A percentile compares a stretch with the other conserved stretches of the same genome.
These are phyloP conservation scores for Troides helena DNA, from an alignment of 2,888 invertebrate species.

Conservation along the genomic window DNA sequence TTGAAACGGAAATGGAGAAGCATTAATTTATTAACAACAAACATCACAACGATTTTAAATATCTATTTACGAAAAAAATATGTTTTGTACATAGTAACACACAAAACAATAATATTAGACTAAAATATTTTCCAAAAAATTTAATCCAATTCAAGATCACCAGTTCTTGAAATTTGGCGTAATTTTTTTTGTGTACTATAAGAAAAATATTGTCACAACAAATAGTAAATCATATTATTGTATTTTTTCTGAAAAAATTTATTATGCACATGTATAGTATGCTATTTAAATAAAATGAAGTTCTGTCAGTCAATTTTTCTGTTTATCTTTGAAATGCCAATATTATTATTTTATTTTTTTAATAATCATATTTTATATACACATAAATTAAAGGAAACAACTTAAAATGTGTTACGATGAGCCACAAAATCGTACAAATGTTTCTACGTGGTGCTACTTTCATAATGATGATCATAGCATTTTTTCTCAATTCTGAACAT, in stretches of 20 bases:
- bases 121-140: too few relatives aligned
- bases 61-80: too few relatives aligned
- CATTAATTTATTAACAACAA: background rate
- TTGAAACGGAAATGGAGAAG: background rate
- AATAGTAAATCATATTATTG: too few relatives aligned
- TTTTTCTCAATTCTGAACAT: conserved; percentile 50
- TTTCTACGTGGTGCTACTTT: conserved; percentile 47
- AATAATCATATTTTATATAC: background rate
- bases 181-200: too few relatives aligned
- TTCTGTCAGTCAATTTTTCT: background rate
- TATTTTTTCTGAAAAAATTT: too few relatives aligned
- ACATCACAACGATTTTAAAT: too few relatives aligned
- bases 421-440: conserved; percentile 48
- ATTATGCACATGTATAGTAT: too few relatives aligned
- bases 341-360: background rate
- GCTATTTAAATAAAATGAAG: background rate
- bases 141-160: too few relatives aligned
- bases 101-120: too few relatives aligned
- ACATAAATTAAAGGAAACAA: background rate
- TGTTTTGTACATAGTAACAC: too few relatives aligned
- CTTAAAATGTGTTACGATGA: conserved; percentile 38
- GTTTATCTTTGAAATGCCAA: background rate
- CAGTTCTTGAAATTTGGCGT: too few relatives aligned
- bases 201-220: too few relatives aligned
- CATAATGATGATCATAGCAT: conserved; percentile 43